A percentile compares a stretch with the other conserved stretches of the same genome.
These are phyloP conservation scores for Poliocrania exsul DNA, from an alignment of 2,797 vertebrate species.

Conservation along the genomic window DNA sequence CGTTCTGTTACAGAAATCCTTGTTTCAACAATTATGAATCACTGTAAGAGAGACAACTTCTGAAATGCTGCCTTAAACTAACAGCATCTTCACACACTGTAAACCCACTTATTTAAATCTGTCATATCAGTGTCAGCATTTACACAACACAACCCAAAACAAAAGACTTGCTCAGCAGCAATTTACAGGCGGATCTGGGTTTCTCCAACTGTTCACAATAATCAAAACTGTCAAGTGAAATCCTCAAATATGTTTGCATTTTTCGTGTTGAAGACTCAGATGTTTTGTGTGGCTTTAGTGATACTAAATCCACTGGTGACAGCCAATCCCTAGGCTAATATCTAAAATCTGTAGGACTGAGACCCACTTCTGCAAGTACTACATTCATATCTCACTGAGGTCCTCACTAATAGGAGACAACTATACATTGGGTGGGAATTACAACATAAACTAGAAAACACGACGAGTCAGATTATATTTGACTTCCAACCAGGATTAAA, in stretches of 20 bases:
- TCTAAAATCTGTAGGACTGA: neutral
- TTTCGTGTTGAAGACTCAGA: neutral
- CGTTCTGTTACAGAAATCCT: neutral
- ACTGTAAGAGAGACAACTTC: neutral
- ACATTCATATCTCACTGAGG: neutral
- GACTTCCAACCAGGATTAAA: neutral
- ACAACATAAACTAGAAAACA: neutral
- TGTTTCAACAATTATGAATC: neutral
- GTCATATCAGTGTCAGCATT: neutral
- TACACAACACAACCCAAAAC: neutral
- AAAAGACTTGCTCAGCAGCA: neutral
- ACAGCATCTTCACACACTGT: neutral
- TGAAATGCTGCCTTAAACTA: neutral
- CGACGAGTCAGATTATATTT: neutral
- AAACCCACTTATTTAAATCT: neutral
- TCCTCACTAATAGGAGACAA: neutral
- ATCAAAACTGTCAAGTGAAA: neutral
- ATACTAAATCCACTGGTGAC: neutral
- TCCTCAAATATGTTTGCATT: neutral
- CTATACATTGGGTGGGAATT: neutral
- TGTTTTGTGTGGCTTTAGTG: neutral
- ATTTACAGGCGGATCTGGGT: neutral
- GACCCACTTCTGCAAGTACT: neutral
- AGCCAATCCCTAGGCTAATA: neutral
- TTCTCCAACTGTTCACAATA: neutral